Percentiles rank a stretch among this genome's conserved stretches.
Evolutionary conservation across 2,888 invertebrate genomes (phyloP).

Genomic region (Molorchus minor): DNA sequence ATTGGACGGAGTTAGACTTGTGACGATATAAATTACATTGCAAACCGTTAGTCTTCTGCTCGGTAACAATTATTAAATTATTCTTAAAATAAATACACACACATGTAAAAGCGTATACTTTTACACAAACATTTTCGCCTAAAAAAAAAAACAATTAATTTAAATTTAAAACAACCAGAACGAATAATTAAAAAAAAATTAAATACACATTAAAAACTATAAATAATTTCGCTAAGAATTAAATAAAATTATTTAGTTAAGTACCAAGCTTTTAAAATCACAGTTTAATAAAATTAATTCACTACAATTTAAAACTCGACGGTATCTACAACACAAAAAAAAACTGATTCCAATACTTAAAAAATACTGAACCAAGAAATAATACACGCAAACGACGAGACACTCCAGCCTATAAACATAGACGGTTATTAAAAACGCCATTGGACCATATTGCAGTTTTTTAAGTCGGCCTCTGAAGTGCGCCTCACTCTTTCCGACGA

Average conservation of each 20-base stretch:
- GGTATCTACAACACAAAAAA: no score
- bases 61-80: neutral
- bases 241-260: conserved; percentile 20
- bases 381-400: conserved; percentile 11
- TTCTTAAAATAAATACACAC: conserved; percentile 6
- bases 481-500: no score
- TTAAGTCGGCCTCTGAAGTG: neutral
- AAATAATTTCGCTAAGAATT: neutral
- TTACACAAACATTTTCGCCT: no score
- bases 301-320: no score
- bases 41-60: conserved; percentile 15
- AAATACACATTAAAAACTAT: neutral
- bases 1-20: conserved; percentile 23
- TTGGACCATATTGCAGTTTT: neutral
- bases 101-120: neutral
- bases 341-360: neutral
- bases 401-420: conserved; percentile 8
- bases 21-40: conserved; percentile 11
- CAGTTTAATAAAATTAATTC: conserved; percentile 32
- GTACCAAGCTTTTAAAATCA: conserved; percentile 33
- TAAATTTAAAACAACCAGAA: no score
- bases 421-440: conserved; percentile 12
- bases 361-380: conserved; percentile 3
- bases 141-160: no score
- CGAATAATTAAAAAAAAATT: neutral